Conservation (phyloP, 1,140 invertebrate species). For the Penaeus japonicus region DNA sequence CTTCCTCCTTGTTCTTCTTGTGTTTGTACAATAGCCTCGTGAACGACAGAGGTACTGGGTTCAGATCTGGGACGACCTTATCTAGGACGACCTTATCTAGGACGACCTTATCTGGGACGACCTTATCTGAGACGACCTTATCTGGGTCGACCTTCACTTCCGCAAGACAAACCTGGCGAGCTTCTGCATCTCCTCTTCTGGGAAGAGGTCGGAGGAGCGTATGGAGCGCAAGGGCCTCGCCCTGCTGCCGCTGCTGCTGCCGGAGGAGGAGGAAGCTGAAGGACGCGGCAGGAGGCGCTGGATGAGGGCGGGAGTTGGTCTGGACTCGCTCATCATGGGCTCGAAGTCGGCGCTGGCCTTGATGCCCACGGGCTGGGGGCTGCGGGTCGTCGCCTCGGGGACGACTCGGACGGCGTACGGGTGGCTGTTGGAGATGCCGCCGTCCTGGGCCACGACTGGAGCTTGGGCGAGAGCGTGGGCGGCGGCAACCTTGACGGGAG, state of each 20-base stretch:
- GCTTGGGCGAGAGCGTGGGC: neutral
- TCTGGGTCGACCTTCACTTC: slow-evolving; percentile 18
- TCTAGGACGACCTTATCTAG: neutral
- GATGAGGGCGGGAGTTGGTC: neutral
- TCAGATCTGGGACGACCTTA: neutral
- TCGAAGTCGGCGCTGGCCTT: slow-evolving; percentile 43
- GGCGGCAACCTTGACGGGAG: neutral
- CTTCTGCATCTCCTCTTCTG: slow-evolving; percentile 1
- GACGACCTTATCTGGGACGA: neutral
- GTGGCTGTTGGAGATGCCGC: neutral
- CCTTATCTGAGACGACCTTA: neutral
- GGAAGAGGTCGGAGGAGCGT: neutral
- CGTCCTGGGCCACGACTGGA: neutral
- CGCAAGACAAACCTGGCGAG: neutral
- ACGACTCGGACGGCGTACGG: neutral
- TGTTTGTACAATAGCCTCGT: too few species aligned
- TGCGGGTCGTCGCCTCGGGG: neutral
- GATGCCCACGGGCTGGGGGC: slow-evolving; percentile 7
- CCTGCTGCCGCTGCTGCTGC: too few species aligned
- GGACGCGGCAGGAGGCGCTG: neutral
- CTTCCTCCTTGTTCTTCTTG: too few species aligned
- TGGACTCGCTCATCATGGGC: slow-evolving; percentile 29
- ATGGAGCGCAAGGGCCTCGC: neutral
- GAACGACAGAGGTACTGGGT: neutral
- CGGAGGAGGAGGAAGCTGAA: neutral